phyloP scores from a whole-genome alignment of 2,888 invertebrate genomes.

The Rhingia campestris region DNA sequence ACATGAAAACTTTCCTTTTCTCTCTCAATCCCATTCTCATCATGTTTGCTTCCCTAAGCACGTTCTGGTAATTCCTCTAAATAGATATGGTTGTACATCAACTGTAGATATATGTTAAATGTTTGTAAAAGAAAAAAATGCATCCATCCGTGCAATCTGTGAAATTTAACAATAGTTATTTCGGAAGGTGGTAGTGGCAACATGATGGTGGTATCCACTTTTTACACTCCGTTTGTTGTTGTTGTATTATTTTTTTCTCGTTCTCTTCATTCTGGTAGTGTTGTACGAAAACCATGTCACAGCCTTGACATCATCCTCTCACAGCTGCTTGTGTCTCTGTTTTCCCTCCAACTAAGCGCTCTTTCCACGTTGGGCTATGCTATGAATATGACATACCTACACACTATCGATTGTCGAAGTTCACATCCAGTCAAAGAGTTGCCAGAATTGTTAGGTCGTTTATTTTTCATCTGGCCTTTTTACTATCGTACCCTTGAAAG shows the following conservation, averaged over 20 bases:
- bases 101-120: too few species aligned
- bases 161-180: slow-evolving; percentile 30
- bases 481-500: slow-evolving; percentile 39
- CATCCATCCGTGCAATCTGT: slow-evolving; percentile 42
- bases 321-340: slow-evolving; percentile 35
- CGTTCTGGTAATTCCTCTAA: slow-evolving; percentile 5
- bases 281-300: slow-evolving; percentile 52
- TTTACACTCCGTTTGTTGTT: not conserved
- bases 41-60: slow-evolving; percentile 1
- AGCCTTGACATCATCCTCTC: slow-evolving; percentile 65
- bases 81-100: slow-evolving; percentile 27
- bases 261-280: slow-evolving; percentile 30
- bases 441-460: slow-evolving; percentile 38
- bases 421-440: slow-evolving; percentile 38
- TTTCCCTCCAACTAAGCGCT: slow-evolving; percentile 8
- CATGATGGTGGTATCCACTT: slow-evolving; percentile 26
- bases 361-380: not conserved
- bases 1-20: not conserved
- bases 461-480: slow-evolving; percentile 6
- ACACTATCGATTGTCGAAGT: slow-evolving; percentile 35
- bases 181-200: not conserved
- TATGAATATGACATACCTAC: slow-evolving; percentile 5
- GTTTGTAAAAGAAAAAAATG: too few species aligned
- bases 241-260: slow-evolving; percentile 12
- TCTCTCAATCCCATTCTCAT: not conserved